Conservation (phyloP, 2,888 invertebrate species). For the Pammene aurita region DNA sequence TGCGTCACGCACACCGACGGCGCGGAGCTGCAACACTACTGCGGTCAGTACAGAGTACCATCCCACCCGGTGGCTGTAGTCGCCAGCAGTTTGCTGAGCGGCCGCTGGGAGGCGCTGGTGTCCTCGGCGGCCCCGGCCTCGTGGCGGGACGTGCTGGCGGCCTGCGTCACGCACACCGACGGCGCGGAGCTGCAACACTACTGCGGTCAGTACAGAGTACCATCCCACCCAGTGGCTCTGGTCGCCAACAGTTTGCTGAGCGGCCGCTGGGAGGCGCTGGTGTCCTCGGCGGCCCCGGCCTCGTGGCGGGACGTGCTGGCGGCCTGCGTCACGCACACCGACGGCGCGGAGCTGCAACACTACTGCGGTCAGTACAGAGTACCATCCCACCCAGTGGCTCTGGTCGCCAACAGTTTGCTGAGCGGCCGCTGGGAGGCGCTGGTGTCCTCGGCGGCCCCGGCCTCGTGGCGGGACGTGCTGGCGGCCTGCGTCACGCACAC, state of each 20-base stretch:
- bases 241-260: constrained; percentile 89
- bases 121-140: constrained; percentile 88
- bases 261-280: constrained; percentile 83
- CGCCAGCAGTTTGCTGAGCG: constrained; percentile 88
- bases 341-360: constrained; percentile 86
- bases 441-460: constrained; percentile 90
- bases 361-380: constrained; percentile 91
- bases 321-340: constrained; percentile 91
- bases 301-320: constrained; percentile 95
- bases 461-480: constrained; percentile 93
- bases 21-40: constrained; percentile 87
- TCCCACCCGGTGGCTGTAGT: constrained; percentile 86
- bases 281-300: constrained; percentile 89
- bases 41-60: constrained; percentile 90
- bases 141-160: constrained; percentile 94
- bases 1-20: constrained; percentile 91
- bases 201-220: constrained; percentile 90
- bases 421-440: constrained; percentile 80
- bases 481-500: constrained; percentile 93
- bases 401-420: constrained; percentile 90
- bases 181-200: constrained; percentile 87
- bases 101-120: constrained; percentile 86
- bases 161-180: constrained; percentile 91
- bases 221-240: constrained; percentile 86
- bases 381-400: constrained; percentile 86